Evolutionary conservation across 2,113 vertebrate genomes (phyloP).

Genomic region (Semnopithecus entellus): DNA sequence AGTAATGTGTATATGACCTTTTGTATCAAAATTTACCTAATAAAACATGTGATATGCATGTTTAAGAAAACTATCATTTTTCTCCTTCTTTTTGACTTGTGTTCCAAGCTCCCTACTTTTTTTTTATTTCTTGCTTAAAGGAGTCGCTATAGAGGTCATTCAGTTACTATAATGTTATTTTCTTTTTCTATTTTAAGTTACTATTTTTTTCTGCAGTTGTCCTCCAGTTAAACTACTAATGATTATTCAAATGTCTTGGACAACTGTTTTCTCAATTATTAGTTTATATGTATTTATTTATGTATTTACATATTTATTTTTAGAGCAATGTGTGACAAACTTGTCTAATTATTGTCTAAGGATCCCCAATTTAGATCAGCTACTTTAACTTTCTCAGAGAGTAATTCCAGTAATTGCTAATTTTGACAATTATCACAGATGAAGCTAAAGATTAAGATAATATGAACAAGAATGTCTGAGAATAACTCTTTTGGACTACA

Average conservation of each 20-base stretch:
- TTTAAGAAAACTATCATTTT: background rate
- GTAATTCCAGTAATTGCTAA: background rate
- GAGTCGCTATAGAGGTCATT: background rate
- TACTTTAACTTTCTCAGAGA: background rate
- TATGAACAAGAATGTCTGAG: background rate
- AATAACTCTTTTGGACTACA: background rate
- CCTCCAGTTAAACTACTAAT: background rate
- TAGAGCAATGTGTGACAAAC: background rate
- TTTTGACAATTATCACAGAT: background rate
- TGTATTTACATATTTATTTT: background rate
- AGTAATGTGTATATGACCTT: background rate
- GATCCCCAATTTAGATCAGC: background rate
- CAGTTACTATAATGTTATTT: background rate
- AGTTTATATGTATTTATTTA: background rate
- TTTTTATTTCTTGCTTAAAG: slow-evolving; percentile 28
- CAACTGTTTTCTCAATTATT: background rate
- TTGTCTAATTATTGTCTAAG: background rate
- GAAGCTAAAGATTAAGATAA: background rate
- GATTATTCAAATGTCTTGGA: background rate
- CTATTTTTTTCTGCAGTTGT: background rate
- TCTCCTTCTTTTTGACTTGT: background rate
- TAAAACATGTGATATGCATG: background rate
- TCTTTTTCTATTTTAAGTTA: background rate
- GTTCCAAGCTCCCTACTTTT: background rate
- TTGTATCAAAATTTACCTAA: background rate